Evolutionary conservation across 1,140 invertebrate genomes (phyloP), one percentile per base, ranked within the genome.

Genomic region (Drosophila simulans): DNA sequence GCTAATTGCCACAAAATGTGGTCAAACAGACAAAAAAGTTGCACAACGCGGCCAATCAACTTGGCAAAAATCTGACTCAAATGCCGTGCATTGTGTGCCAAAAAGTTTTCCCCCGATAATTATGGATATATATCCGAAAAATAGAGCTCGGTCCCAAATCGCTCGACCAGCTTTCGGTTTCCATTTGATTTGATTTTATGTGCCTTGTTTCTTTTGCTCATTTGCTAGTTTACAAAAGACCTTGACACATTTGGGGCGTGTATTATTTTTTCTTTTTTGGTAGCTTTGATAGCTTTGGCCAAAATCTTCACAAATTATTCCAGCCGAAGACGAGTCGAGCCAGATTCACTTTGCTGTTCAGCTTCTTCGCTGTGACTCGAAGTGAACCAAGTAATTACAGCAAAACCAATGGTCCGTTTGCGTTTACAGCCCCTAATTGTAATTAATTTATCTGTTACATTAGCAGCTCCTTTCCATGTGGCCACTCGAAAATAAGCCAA

Each of bases 141-240:
- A 11, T 12, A 12, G 37, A 39, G 53, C 25, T 35, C 63, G 48
- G 35, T 59, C 42, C 58, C 52, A 82, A 51, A 59, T 63, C 65
- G 83, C 70, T 79, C 48, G 56, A 81, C 73, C 62, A 80, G 72
- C 63, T 65, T 73, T 66, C 48, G 72, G 53, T 77, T 76, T 69
- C 45, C 72, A 76, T 59, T 76, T 76, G 37, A 75, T 75, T 75
- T 55, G 43, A 40, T 40, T 70, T 70, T 49, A 48, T 56, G 46
- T 37, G 62, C 42, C 66, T 74, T 35, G 60, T 69, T 52, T 78
- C 74, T 82, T 74, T 79, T 49, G 62, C 71, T 77, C 79, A 79
- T 89, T 89, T 74, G 58, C 72, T 73, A 76, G 84, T 84, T 89
- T 89, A 89, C 84, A 89, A 74, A 52, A 75, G 84, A 74, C 84